Evolutionary conservation across 2,113 vertebrate genomes (phyloP), one percentile per base, ranked within the genome.

Genomic region (Ammodramus savannarum): DNA sequence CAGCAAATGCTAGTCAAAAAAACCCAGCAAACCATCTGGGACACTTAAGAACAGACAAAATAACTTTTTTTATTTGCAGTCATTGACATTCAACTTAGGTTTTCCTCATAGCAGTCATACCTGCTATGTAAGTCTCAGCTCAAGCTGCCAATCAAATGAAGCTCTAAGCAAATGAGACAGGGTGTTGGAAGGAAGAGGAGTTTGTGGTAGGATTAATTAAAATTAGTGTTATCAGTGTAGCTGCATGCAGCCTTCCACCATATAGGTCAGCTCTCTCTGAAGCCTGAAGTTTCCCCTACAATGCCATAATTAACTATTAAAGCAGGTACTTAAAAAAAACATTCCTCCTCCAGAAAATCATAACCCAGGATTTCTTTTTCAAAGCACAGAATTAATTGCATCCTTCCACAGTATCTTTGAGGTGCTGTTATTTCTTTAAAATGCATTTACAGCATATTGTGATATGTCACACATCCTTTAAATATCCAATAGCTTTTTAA

Each of bases 401-500:
- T 91, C 44, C 57, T 41, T 95, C 57, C 29, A 52, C 86, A 89
- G 63, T 69, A 51, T 72, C 69, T 82, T 85, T 92, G 86, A 87
- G 89, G 54, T 85, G 84, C 86, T 81, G 69, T 91, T 93, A 85
- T 85, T 94, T 75, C 74, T 95, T 95, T 87, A 94, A 94, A 94
- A 91, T 94, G 92, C 62, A 66, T 92, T 93, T 90, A 69, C 69
- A 96, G 80, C 88, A 93, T 93, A 96, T 89, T 97, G 90, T 82
- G 90, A 58, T 88, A 86, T 92, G 84, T 94, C 88, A 88, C 93
- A 95, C 87, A 81, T 88, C 75, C 85, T 97, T 95, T 96, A 97
- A 96, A 95, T 93, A 95, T 84, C 93, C 91, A 93, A 55, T 96
- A 85, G 90, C 89, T 94, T 95, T 93, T 95, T 94, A 86, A 95